Base-by-base conservation (phyloP, 2,888 invertebrate species). In the Pristionchus entomophagus region DNA sequence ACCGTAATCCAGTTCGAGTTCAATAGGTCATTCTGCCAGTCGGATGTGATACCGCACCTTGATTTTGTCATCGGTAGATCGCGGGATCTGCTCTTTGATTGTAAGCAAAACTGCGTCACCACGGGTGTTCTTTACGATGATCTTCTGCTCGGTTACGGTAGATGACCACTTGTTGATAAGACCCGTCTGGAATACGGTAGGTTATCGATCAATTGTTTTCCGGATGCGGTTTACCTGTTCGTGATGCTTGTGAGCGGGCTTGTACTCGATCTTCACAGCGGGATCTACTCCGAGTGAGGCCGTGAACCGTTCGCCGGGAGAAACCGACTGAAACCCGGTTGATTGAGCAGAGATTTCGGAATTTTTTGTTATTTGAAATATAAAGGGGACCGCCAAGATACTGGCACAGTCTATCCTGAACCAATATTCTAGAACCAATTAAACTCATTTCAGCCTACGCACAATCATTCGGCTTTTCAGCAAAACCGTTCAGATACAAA, bases 251-350 rank as follows among this genome's bases (percentile, higher is more conserved):
- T 92, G 91, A 53, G 92, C 91, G 22, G 94, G 94, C 85, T 93
- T 92, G 90, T 94, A 94, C 29, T 89, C 91, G 6, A 94, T 91
- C 85, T 93, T 91, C 56, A 94, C 91, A 10, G 94, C 91, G 2
- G 93, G 92, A 88, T 94, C 94, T 12, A 94, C 93, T 53, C 94
- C 94, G 56, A 94, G 89, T 2, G 94, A 94, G 86, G 93, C 92
- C 84, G 90, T 88, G 89, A 94, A 94, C 86, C 93, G 92, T 89
- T 94, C 94, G 56, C 91, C 91, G 2, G 94, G 93, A 59, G 93
- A 93, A 17, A 94, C 94, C 5, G 93, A 89, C 59, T 82, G 82
- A 82, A 73, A 45, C 4, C 19, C 35, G 8, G 29, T 8, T 32
- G 6, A 35, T 32, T 45, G 8, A 10, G 45, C 8, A 87, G 85